Conservation (phyloP, 2,113 vertebrate species). For the Pterocles burchelli region DNA sequence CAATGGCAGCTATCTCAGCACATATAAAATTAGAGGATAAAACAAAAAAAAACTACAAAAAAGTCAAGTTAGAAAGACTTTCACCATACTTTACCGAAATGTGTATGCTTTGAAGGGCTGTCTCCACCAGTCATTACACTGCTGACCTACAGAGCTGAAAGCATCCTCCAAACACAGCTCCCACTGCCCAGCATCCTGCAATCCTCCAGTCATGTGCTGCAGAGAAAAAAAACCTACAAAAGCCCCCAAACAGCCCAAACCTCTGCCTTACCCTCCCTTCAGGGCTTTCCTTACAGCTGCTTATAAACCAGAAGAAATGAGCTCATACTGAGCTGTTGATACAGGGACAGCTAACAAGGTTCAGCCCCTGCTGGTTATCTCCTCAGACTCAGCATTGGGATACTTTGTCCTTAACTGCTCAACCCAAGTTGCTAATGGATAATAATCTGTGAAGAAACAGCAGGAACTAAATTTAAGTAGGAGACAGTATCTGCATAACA, state of each 20-base stretch:
- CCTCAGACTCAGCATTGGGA: not conserved
- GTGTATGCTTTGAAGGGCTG: not conserved
- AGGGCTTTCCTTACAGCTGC: not conserved
- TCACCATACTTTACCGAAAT: not conserved
- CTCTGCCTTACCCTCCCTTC: not conserved
- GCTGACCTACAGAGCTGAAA: not conserved
- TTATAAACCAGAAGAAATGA: not conserved
- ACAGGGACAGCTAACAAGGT: not conserved
- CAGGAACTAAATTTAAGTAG: not conserved
- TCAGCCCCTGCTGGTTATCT: not conserved
- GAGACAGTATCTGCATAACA: not conserved
- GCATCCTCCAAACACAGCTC: not conserved
- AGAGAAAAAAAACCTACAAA: too few relatives aligned
- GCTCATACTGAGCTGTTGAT: not conserved
- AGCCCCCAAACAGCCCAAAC: fast-evolving
- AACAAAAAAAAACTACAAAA: not conserved
- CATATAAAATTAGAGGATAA: not conserved
- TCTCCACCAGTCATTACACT: not conserved
- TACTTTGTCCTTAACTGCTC: not conserved
- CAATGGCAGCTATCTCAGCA: not conserved
- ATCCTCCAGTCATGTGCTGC: fast-evolving
- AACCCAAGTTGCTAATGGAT: not conserved
- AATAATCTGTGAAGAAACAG: not conserved
- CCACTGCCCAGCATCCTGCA: not conserved
- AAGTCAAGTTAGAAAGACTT: not conserved